Evolutionary conservation across 1,140 invertebrate species (phyloP).

Genomic region (Panulirus ornatus): DNA sequence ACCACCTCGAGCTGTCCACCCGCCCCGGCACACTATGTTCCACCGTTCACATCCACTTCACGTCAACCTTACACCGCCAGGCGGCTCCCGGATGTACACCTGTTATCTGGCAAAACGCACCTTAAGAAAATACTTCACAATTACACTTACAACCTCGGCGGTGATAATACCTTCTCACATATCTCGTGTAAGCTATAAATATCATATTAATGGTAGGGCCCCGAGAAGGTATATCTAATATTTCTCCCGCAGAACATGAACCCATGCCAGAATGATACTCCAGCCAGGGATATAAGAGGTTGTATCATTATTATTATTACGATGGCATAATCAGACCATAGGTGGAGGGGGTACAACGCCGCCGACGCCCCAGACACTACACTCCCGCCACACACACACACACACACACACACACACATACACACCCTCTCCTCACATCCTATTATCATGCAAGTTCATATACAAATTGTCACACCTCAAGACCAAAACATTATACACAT

Average conservation of each 20-base stretch:
- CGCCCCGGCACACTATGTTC: not conserved
- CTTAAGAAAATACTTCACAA: not conserved
- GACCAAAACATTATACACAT: no score
- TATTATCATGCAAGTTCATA: not conserved
- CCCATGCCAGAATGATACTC: not conserved
- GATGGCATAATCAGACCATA: slow-evolving; percentile 5
- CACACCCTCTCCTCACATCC: not conserved
- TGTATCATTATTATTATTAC: not conserved
- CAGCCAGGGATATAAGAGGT: not conserved
- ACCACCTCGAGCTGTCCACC: not conserved
- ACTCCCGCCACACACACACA: no score
- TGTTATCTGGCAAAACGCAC: not conserved
- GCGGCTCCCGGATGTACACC: not conserved
- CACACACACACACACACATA: not conserved
- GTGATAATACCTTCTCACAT: not conserved
- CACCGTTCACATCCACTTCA: not conserved
- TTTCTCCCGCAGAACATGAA: not conserved
- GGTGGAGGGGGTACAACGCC: not conserved
- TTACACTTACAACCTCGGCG: not conserved
- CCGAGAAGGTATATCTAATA: not conserved
- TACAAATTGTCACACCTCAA: not conserved
- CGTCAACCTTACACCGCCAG: not conserved
- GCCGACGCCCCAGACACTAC: not conserved
- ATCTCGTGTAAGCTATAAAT: not conserved
- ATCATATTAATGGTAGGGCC: not conserved